Evolutionary conservation across 2,888 invertebrate genomes (phyloP).

Genomic region (Zootermopsis nevadensis): DNA sequence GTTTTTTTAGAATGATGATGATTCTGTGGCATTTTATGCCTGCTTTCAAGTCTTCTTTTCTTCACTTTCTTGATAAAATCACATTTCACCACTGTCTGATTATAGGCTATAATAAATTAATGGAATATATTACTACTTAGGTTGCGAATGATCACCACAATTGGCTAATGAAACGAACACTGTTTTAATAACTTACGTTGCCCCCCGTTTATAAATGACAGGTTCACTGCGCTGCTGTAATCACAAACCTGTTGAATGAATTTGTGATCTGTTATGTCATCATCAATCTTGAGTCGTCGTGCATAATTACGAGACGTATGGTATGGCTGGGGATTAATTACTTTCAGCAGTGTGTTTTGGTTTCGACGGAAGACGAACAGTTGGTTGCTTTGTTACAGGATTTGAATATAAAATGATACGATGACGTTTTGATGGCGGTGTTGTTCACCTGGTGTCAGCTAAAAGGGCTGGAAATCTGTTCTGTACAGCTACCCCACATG

Average conservation of each 20-base stretch:
- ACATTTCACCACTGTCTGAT: no score
- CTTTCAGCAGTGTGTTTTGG: no score
- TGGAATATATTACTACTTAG: no score
- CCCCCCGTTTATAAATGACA: neutral
- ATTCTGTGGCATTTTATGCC: no score
- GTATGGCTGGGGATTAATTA: no score
- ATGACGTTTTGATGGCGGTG: neutral
- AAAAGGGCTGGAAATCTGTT: neutral
- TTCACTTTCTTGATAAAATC: no score
- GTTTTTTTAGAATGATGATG: neutral
- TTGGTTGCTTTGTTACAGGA: neutral
- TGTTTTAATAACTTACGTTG: neutral
- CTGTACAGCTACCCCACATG: neutral
- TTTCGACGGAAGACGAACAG: no score
- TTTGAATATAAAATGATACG: neutral
- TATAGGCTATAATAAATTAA: no score
- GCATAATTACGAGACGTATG: no score
- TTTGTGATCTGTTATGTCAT: neutral
- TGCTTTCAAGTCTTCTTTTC: no score
- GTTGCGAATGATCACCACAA: no score
- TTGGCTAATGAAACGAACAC: neutral
- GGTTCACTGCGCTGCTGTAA: neutral
- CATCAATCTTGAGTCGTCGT: neutral
- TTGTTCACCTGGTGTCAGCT: neutral
- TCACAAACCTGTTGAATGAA: no score